These are phyloP conservation scores for Cheilosia impressa DNA, from an alignment of 2,888 invertebrate genomes.

Conservation along the genomic window DNA sequence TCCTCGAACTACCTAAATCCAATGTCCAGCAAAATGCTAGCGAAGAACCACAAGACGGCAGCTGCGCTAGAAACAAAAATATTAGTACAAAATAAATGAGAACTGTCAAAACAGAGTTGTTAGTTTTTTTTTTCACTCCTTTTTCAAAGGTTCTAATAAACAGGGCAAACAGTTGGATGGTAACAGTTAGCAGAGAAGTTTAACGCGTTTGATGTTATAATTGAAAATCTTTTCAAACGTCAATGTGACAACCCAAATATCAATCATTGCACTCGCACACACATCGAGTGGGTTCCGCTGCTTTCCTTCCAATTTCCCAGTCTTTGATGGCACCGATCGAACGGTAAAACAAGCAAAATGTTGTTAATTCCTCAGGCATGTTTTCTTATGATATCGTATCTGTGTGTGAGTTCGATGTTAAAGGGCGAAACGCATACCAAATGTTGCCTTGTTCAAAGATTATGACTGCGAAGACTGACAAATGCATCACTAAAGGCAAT, in stretches of 20 bases:
- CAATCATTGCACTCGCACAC: constrained; percentile 42
- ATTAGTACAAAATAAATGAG: constrained; percentile 22
- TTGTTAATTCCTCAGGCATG: constrained; percentile 67
- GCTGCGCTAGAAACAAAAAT: constrained; percentile 28
- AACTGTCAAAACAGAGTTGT: not conserved
- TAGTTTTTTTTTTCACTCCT: not conserved
- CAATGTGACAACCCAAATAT: constrained; percentile 46
- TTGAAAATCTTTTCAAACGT: constrained; percentile 40
- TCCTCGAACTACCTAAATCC: constrained; percentile 30
- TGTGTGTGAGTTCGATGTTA: constrained; percentile 45
- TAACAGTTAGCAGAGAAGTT: constrained; percentile 27
- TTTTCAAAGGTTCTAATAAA: constrained; percentile 33
- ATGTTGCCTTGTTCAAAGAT: constrained; percentile 36
- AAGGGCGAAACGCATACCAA: constrained; percentile 55
- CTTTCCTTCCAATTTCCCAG: constrained; percentile 45
- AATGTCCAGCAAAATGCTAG: constrained; percentile 6
- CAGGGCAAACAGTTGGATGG: constrained; percentile 18
- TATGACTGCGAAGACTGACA: constrained; percentile 39
- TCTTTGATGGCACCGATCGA: constrained; percentile 69
- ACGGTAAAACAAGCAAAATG: constrained; percentile 59
- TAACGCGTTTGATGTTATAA: constrained; percentile 49
- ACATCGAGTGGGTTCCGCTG: constrained; percentile 2
- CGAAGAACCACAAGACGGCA: constrained; percentile 10
- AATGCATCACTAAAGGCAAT: constrained; percentile 20
- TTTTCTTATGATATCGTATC: constrained; percentile 24